phyloP scores from a whole-genome alignment of 1,140 invertebrate species.

The Condylostylus longicornis region DNA sequence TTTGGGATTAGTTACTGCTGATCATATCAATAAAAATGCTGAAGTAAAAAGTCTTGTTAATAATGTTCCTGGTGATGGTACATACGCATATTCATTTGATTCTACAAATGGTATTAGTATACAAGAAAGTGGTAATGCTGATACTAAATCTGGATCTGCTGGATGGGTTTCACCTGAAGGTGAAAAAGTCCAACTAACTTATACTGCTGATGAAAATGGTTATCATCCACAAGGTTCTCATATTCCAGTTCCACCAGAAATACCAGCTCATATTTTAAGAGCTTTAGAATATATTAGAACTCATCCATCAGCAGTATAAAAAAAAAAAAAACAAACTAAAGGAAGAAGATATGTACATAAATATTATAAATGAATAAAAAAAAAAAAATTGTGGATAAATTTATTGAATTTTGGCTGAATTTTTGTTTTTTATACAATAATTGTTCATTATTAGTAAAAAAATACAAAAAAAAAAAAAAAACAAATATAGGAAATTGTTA shows the following conservation, averaged over 20 bases:
- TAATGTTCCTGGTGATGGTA: slow-evolving; percentile 20
- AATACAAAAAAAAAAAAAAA: no score
- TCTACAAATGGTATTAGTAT: slow-evolving; percentile 21
- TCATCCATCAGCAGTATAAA: slow-evolving; percentile 26
- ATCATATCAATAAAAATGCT: slow-evolving; percentile 24
- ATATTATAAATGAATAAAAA: no score
- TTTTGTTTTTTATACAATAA: no score
- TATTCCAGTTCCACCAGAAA: slow-evolving; percentile 36
- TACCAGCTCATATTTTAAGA: slow-evolving; percentile 25
- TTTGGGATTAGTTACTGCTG: slow-evolving; percentile 18
- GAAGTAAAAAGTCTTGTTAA: slow-evolving; percentile 4
- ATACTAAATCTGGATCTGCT: slow-evolving; percentile 20
- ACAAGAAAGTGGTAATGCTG: slow-evolving; percentile 23
- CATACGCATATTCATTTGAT: slow-evolving; percentile 11
- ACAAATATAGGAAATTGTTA: no score
- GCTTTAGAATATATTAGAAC: slow-evolving; percentile 37
- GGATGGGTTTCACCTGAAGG: slow-evolving; percentile 32
- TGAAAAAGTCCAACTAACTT: slow-evolving; percentile 35
- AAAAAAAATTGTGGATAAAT: no score
- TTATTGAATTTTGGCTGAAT: no score
- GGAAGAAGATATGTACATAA: no score
- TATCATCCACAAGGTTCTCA: slow-evolving; percentile 37
- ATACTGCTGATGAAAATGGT: slow-evolving; percentile 47
- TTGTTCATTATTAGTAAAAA: no score
- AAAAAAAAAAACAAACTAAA: no score